Base-by-base conservation (phyloP, 1,140 invertebrate species). In the Reticulitermes speratus region DNA sequence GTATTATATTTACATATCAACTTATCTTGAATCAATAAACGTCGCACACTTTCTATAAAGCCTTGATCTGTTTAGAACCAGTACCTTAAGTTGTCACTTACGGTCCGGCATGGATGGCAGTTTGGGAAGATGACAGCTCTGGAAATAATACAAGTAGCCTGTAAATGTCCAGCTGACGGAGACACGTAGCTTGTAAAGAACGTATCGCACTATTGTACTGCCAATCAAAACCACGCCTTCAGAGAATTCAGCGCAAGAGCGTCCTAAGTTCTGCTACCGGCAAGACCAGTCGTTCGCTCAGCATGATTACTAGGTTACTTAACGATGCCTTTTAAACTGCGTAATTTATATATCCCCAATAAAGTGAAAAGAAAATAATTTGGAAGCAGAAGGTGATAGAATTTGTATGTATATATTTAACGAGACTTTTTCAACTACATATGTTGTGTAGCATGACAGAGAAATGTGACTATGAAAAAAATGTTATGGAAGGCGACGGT, bases 11-110 rank as follows among this genome's bases (percentile, higher is more conserved):
- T 75, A 75, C 65, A 75, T 30, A 75, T 8, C n/a, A 75, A 75
- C 65, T 75, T 75, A 75, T 75, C 65, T 75, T 25, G 65, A 75
- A 75, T 75, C 65, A 75, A 75, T 75, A 75, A 75, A 75, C n/a
- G n/a, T 75, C 65, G 7, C 14, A 30, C 16, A 75, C 25, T 75
- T 75, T 30, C 25, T 75, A 75, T 75, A 25, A 25, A 75, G n/a
- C n/a, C 65, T 75, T n/a, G 25, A 75, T 75, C 65, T 75, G 25
- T 75, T 30, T 30, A 30, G 65, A 75, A 30, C 65, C 8, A n/a
- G 9, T 75, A 75, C n/a, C 25, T 30, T n/a, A 75, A 75, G 65
- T 75, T 75, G 65, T 75, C 65, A 75, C n/a, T 75, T 75, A 75
- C n/a, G 3, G 14, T 75, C 65, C n/a, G 0, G 65, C 65, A 2